A percentile compares a stretch with the other conserved stretches of the same genome.
phyloP scores from a whole-genome alignment of 2,113 vertebrate genomes.

The Polyodon spathula region DNA sequence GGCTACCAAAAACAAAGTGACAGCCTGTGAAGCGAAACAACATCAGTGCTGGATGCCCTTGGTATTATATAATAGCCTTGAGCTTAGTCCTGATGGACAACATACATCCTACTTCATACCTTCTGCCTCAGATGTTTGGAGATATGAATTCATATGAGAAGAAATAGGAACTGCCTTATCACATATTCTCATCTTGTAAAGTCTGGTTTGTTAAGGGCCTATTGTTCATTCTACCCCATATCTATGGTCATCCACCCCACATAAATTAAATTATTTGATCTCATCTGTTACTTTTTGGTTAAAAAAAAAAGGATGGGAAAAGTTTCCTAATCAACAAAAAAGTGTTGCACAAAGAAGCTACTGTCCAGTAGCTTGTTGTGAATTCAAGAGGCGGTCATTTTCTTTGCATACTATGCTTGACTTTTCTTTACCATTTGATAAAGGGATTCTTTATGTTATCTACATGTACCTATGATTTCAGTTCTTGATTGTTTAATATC shows the following conservation, averaged over 20 bases:
- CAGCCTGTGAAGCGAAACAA: too few relatives aligned
- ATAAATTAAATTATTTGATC: constrained; percentile 57
- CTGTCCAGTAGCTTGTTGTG: constrained; percentile 14
- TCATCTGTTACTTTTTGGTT: constrained; percentile 33
- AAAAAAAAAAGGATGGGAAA: constrained; percentile 15
- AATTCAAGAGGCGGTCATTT: constrained; percentile 3
- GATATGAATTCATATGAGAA: background rate
- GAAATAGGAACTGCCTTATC: background rate
- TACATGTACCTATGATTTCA: too few relatives aligned
- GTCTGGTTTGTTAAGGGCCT: constrained; percentile 19
- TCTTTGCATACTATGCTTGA: too few relatives aligned
- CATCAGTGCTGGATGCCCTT: too few relatives aligned
- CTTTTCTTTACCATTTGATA: too few relatives aligned
- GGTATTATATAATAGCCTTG: too few relatives aligned
- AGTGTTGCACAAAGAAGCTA: constrained; percentile 17
- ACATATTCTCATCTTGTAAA: background rate
- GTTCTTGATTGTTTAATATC: too few relatives aligned
- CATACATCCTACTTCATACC: background rate
- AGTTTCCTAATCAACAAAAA: constrained; percentile 28
- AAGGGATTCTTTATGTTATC: too few relatives aligned
- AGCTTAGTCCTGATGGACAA: too few relatives aligned
- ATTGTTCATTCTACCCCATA: constrained; percentile 16
- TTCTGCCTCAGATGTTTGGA: background rate
- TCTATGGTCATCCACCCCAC: constrained; percentile 32
- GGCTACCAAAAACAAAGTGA: too few relatives aligned